A percentile compares a stretch with the other conserved stretches of the same genome.
Conservation (phyloP, 2,113 vertebrate genomes). For the Tragelaphus strepsiceros region DNA sequence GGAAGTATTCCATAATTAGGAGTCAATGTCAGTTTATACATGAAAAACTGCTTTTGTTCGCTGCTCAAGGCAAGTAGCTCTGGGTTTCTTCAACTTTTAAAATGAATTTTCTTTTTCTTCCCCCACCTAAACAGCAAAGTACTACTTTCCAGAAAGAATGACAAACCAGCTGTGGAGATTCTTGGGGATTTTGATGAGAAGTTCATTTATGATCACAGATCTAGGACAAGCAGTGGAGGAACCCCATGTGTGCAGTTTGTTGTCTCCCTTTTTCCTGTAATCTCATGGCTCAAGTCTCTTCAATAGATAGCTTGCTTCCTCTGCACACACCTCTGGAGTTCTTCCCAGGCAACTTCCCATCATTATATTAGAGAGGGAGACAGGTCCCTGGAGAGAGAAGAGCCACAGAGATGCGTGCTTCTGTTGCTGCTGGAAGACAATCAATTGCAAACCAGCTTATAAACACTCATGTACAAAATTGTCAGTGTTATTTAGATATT, state of each 20-base stretch:
- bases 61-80: neutral
- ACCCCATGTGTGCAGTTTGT: no score
- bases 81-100: neutral
- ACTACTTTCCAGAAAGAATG: neutral
- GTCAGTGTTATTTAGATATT: neutral
- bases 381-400: neutral
- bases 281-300: neutral
- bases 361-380: neutral
- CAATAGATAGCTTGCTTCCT: neutral
- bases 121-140: neutral
- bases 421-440: neutral
- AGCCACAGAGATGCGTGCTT: neutral
- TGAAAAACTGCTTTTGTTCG: neutral
- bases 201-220: neutral
- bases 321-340: neutral
- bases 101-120: neutral
- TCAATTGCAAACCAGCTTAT: neutral
- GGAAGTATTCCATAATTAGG: neutral
- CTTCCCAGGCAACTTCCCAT: neutral
- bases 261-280: neutral
- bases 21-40: neutral
- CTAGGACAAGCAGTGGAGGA: neutral
- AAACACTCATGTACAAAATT: neutral
- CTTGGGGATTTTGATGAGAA: neutral
- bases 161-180: neutral